Evolutionary conservation across 2,888 invertebrate genomes (phyloP), one percentile per base, ranked within the genome.

Genomic region (Parelbella ahira): DNA sequence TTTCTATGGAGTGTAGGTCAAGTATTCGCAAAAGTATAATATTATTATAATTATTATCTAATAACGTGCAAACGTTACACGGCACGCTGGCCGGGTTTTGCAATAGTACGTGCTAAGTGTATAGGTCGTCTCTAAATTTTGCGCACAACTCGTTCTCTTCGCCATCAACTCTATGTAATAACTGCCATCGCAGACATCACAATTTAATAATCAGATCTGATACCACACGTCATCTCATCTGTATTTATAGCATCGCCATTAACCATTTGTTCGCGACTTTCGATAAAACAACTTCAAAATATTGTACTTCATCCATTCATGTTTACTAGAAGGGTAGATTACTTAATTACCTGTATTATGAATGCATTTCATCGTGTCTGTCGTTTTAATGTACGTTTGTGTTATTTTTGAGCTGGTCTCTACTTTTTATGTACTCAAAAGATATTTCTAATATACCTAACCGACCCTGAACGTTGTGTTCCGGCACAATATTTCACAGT

Each of bases 331-430:
- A 66, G 56, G 57, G 62, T 70, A 60, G 61, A 64, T 64, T 59
- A 67, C 63, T 65, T 68, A 65, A 58, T 60, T 65, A 61, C 66
- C 62, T 79, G 70, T 80, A 74, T 72, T 76, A 73, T 60, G 65
- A 73, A 71, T 80, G 81, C 80, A 82, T 82, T 82, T 80, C 74
- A 74, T 63, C 60, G 66, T 62, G 64, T 63, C 65, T 72, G 68
- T 79, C 60, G 65, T 61, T 63, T 61, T 61, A 56, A 54, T 59
- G 60, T 68, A 63, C 60, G 57, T 63, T 63, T 58, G 47, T 69
- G 60, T 66, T 57, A 59, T 56, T 70, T 70, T 72, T 56, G 86
- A 86, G 86, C 86, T 84, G 86, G 86, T 81, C 86, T 86, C 86
- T 77, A 63, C 63, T 71, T 56, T n/a, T 71, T 72, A 71, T 77